These are phyloP conservation scores for Acrobasis repandana DNA, from an alignment of 2,888 invertebrate species.

Conservation along the genomic window DNA sequence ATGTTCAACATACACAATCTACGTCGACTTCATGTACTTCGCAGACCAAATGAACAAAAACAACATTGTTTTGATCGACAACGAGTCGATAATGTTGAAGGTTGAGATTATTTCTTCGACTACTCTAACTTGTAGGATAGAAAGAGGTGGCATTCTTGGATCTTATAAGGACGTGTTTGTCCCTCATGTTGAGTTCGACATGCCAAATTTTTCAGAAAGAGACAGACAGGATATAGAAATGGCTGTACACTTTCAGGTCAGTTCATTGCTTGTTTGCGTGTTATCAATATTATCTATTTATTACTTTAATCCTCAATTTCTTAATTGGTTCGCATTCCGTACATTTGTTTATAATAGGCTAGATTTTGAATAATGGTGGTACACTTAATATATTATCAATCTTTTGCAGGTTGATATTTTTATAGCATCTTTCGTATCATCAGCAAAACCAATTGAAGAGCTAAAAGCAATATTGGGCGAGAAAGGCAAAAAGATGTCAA, in stretches of 20 bases:
- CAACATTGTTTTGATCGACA: slow-evolving; percentile 77
- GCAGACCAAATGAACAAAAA: slow-evolving; percentile 76
- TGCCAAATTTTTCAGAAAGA: slow-evolving; percentile 66
- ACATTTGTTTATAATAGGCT: too few species aligned
- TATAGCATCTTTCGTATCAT: slow-evolving; percentile 60
- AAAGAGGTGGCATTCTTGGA: slow-evolving; percentile 65
- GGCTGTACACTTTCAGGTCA: slow-evolving; percentile 65
- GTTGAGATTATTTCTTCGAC: slow-evolving; percentile 80
- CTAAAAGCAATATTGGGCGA: slow-evolving; percentile 60
- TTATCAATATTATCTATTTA: background rate
- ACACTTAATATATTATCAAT: slow-evolving; percentile 28
- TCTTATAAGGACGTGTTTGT: slow-evolving; percentile 71
- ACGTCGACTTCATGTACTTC: slow-evolving; percentile 79
- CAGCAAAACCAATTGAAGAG: slow-evolving; percentile 46
- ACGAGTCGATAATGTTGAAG: slow-evolving; percentile 89
- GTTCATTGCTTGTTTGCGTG: slow-evolving; percentile 5
- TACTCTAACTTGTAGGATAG: slow-evolving; percentile 68
- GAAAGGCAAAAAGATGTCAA: slow-evolving; percentile 66
- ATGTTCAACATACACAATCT: slow-evolving; percentile 80
- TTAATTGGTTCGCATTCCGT: too few species aligned
- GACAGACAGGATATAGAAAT: slow-evolving; percentile 63
- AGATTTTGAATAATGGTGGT: too few species aligned
- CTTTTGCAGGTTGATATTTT: slow-evolving; percentile 63
- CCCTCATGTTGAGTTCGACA: slow-evolving; percentile 62
- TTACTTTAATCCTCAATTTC: too few species aligned